Percentiles rank a stretch among this genome's conserved stretches.
Evolutionary conservation across 2,113 vertebrate genomes (phyloP).

Genomic region (Ardeotis arabs): DNA sequence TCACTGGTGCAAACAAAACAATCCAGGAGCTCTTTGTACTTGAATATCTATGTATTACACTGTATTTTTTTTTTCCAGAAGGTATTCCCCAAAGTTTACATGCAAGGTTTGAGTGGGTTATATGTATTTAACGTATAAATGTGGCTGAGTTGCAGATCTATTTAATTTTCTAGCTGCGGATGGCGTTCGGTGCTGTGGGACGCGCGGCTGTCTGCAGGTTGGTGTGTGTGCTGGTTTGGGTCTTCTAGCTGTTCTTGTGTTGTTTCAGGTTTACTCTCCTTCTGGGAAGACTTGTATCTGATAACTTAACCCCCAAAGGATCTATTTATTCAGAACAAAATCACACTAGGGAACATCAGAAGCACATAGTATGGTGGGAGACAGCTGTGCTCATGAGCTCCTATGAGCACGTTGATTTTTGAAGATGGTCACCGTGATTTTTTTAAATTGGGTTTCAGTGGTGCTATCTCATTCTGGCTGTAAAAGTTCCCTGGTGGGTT

Average conservation of each 20-base stretch:
- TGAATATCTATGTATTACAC: not conserved
- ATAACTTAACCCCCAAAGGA: not conserved
- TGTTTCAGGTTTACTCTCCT: not conserved
- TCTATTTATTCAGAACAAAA: constrained; percentile 21
- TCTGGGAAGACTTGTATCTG: not conserved
- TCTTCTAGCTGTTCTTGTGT: not conserved
- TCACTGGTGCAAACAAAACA: not conserved
- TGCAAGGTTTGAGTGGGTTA: not conserved
- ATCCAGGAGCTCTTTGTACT: not conserved
- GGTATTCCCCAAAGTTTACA: constrained; percentile 47
- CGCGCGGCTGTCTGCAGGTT: not conserved
- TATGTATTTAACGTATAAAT: constrained; percentile 37
- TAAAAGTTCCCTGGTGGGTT: not conserved
- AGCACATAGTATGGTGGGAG: not conserved
- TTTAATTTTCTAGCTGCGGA: constrained; percentile 30
- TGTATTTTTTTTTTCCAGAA: not conserved
- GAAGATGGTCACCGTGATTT: not conserved
- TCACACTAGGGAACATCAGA: not conserved
- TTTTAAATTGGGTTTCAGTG: not conserved
- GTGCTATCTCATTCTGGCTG: not conserved
- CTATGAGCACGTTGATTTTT: not conserved
- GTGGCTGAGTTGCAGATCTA: not conserved
- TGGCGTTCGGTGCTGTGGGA: not conserved
- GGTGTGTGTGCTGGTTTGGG: not conserved
- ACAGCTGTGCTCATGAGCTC: not conserved